These are phyloP conservation scores for Coenobita brevimanus DNA, from an alignment of 1,140 invertebrate genomes.

Conservation along the genomic window DNA sequence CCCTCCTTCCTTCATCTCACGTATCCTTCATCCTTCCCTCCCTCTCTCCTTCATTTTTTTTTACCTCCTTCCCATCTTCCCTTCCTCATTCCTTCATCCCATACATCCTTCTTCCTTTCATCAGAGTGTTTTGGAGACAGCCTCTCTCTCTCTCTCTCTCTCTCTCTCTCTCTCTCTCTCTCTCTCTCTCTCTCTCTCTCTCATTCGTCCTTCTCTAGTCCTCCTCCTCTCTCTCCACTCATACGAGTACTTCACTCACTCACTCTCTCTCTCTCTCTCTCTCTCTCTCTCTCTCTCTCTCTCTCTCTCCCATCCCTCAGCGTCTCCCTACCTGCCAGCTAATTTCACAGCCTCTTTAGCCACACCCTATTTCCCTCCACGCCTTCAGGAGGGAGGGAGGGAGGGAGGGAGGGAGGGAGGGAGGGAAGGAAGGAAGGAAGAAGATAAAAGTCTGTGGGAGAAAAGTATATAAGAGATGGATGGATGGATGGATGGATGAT, in stretches of 20 bases:
- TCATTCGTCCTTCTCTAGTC: no score
- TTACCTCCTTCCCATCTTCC: background rate
- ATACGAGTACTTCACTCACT: background rate
- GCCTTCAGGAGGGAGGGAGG: background rate
- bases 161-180: slow-evolving; percentile 23
- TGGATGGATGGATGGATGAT: background rate
- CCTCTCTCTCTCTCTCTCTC: slow-evolving; percentile 13
- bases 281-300: background rate
- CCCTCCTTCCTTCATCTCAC: background rate
- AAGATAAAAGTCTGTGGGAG: background rate
- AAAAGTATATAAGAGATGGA: background rate
- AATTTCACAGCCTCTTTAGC: background rate
- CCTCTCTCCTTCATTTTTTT: no score
- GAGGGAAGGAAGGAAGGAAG: background rate
- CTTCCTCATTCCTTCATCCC: no score
- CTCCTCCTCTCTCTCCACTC: no score
- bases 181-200: slow-evolving; percentile 19
- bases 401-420: background rate
- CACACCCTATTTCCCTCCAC: background rate
- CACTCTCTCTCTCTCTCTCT: background rate
- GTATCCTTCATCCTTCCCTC: background rate
- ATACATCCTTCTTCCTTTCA: background rate
- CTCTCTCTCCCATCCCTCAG: background rate
- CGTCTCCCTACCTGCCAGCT: background rate
- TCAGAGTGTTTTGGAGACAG: background rate